phyloP scores from a whole-genome alignment of 2,797 vertebrate species.

The Acanthurus tractus region DNA sequence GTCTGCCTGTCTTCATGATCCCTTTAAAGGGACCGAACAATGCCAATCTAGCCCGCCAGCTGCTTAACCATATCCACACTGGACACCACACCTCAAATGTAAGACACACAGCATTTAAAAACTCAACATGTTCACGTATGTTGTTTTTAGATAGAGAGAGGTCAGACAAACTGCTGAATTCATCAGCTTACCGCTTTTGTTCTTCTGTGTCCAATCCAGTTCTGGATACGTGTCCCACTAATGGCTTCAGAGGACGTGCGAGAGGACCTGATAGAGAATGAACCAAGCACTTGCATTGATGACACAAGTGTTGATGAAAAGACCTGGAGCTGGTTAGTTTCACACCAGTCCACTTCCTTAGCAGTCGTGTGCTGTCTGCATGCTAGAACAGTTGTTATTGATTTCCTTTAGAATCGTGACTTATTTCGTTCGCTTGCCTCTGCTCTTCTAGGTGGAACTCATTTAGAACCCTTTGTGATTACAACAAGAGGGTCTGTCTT shows the following conservation, averaged over 20 bases:
- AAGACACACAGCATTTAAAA: conserved; percentile 41
- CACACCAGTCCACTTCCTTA: not conserved
- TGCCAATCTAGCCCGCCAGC: conserved; percentile 91
- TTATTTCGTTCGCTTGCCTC: conserved; percentile 37
- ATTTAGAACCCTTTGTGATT: conserved; percentile 94
- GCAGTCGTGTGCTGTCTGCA: conserved; percentile 27
- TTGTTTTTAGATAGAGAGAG: not conserved
- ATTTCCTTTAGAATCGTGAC: conserved; percentile 47
- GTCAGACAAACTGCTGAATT: not conserved
- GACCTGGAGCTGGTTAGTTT: conserved; percentile 92
- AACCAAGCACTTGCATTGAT: conserved; percentile 72
- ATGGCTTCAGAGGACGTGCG: conserved; percentile 88
- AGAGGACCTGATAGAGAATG: conserved; percentile 92
- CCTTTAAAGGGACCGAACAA: conserved; percentile 87
- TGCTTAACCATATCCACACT: conserved; percentile 93
- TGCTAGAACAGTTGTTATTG: conserved; percentile 35
- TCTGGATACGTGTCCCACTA: conserved; percentile 93
- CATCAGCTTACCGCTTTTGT: conserved; percentile 1
- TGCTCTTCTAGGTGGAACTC: conserved; percentile 90
- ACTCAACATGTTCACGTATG: fast-evolving
- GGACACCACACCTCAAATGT: conserved; percentile 95
- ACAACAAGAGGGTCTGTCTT: conserved; percentile 94
- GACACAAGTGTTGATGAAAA: conserved; percentile 88
- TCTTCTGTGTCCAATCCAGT: conserved; percentile 79
- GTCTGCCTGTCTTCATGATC: conserved; percentile 93